Conservation (phyloP, 2,113 vertebrate genomes). For the Calidris pugnax region DNA sequence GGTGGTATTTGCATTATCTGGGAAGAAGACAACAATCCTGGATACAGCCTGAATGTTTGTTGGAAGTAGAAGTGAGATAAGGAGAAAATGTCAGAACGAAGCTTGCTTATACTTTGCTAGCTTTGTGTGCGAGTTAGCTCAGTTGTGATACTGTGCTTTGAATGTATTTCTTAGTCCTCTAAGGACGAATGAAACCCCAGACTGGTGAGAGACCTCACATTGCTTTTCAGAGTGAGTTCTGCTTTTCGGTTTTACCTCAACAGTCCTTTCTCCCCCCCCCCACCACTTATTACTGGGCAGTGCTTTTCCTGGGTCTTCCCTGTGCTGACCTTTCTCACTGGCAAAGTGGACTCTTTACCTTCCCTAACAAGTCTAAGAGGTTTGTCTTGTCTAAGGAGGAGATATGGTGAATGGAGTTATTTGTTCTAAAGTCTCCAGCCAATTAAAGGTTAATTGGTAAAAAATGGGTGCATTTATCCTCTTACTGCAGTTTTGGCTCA, state of each 20-base stretch:
- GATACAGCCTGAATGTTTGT: background rate
- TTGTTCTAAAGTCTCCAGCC: background rate
- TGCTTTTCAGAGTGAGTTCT: background rate
- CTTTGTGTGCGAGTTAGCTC: rapidly evolving
- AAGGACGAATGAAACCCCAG: background rate
- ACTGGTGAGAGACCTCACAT: background rate
- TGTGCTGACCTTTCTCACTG: background rate
- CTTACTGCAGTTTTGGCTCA: background rate
- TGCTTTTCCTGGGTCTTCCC: background rate
- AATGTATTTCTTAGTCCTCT: background rate
- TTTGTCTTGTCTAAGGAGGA: background rate
- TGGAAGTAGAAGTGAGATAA: background rate
- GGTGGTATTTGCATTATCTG: background rate
- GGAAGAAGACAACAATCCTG: background rate
- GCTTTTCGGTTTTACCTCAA: background rate
- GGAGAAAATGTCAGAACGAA: background rate
- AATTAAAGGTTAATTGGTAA: background rate
- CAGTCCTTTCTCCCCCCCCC: too few relatives aligned
- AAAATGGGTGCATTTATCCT: background rate
- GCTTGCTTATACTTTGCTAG: background rate
- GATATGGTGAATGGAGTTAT: background rate
- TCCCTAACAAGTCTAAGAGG: background rate
- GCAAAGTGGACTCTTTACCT: background rate
- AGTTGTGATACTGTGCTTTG: background rate
- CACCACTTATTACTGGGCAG: background rate